Percentiles rank a stretch among this genome's conserved stretches.
phyloP scores from a whole-genome alignment of 2,888 invertebrate species.

The Ormia ochracea region DNA sequence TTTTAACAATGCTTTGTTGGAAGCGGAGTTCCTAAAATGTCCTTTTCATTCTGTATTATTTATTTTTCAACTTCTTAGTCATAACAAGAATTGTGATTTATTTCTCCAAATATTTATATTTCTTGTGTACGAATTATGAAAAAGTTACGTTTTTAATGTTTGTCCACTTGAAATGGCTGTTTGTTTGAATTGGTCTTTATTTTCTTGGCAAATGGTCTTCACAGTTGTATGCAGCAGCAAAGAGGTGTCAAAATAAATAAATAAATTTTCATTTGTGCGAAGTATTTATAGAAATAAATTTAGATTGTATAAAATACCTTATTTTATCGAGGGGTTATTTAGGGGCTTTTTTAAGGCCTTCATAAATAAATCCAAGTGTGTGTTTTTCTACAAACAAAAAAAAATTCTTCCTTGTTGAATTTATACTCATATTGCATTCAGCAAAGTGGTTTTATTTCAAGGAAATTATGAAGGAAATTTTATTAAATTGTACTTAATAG shows the following conservation, averaged over 20 bases:
- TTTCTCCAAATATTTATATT: slow-evolving; percentile 1
- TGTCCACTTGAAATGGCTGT: slow-evolving; percentile 38
- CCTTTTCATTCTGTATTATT: slow-evolving; percentile 19
- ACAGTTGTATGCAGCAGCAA: not conserved
- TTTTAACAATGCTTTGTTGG: not conserved
- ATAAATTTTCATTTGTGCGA: slow-evolving; percentile 45
- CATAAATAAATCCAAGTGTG: slow-evolving; percentile 29
- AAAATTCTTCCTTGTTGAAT: not conserved
- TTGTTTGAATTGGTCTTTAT: not conserved
- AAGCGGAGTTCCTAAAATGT: slow-evolving; percentile 5
- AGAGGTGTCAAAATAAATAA: slow-evolving; percentile 46
- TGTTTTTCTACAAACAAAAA: not conserved
- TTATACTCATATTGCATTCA: not conserved
- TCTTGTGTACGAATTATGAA: not conserved
- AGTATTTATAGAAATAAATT: slow-evolving; percentile 25
- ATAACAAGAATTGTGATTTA: slow-evolving; percentile 36
- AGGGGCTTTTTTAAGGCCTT: not conserved
- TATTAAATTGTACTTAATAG: not conserved
- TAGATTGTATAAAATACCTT: not conserved
- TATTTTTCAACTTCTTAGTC: slow-evolving; percentile 15
- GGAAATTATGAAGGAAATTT: not conserved
- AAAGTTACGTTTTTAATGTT: slow-evolving; percentile 26
- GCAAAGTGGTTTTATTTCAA: not conserved
- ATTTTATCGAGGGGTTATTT: not conserved
- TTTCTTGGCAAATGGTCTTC: slow-evolving; percentile 20